Conservation (phyloP, 37 sponge, comb jelly and placozoan genomes). For the Agelas oroides region DNA sequence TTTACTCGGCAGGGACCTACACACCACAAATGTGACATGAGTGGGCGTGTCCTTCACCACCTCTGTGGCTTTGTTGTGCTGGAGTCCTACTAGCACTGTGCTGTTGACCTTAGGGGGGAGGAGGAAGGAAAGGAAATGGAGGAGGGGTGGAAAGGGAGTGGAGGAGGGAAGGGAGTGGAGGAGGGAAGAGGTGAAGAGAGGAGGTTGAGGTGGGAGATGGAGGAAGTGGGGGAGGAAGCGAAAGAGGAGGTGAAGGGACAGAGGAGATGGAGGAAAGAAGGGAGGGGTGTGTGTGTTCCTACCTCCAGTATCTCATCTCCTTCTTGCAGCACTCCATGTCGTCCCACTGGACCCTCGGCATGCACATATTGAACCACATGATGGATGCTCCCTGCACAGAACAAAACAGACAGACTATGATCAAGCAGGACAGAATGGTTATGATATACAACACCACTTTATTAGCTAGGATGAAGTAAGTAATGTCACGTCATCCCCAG, state of each 20-base stretch:
- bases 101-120: constrained; percentile 54
- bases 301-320: constrained; percentile 79
- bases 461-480: too few relatives aligned
- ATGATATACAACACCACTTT: too few relatives aligned
- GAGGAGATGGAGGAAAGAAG: too few relatives aligned
- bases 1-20: neutral
- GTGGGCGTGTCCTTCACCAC: constrained; percentile 49
- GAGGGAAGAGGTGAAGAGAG: too few relatives aligned
- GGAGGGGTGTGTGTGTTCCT: neutral
- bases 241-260: too few relatives aligned
- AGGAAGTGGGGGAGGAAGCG: too few relatives aligned
- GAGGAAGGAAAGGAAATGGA: neutral
- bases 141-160: too few relatives aligned
- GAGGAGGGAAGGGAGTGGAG: too few relatives aligned
- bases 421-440: too few relatives aligned
- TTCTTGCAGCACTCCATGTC: constrained; percentile 30
- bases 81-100: constrained; percentile 41
- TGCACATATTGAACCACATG: constrained; percentile 48
- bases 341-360: constrained; percentile 49
- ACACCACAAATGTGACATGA: constrained; percentile 53
- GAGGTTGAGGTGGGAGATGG: too few relatives aligned
- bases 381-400: constrained; percentile 32
- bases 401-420: too few relatives aligned
- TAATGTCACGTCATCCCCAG: too few relatives aligned
- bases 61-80: constrained; percentile 53